Conservation (phyloP, 2,888 invertebrate genomes). For the Phania funesta region DNA sequence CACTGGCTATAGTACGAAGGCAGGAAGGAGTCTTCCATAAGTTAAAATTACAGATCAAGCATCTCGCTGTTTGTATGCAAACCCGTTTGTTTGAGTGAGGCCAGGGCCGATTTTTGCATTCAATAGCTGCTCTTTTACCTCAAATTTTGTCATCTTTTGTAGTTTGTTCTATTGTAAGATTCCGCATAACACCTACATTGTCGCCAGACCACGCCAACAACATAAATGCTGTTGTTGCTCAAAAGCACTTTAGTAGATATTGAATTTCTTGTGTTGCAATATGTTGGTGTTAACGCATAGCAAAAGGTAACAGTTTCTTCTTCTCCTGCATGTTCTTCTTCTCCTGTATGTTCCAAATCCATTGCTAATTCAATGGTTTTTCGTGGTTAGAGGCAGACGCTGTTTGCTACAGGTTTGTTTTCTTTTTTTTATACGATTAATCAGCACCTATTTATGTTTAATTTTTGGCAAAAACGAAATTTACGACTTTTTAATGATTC, state of each 20-base stretch:
- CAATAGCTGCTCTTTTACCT: slow-evolving; percentile 34
- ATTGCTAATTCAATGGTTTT: slow-evolving; percentile 38
- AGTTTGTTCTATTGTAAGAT: slow-evolving; percentile 46
- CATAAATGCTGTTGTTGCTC: slow-evolving; percentile 10
- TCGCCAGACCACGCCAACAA: slow-evolving; percentile 57
- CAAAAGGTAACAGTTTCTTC: slow-evolving; percentile 11
- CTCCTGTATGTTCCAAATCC: slow-evolving; percentile 34
- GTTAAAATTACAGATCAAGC: slow-evolving; percentile 39
- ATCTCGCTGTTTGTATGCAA: not conserved
- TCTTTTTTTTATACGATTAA: slow-evolving; percentile 74
- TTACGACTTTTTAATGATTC: slow-evolving; percentile 66
- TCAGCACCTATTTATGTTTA: slow-evolving; percentile 79
- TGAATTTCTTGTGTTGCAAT: slow-evolving; percentile 60
- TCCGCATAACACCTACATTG: slow-evolving; percentile 61
- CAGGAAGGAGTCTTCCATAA: slow-evolving; percentile 5
- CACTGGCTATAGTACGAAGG: not conserved
- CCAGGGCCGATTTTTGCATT: slow-evolving; percentile 25
- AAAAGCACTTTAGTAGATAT: slow-evolving; percentile 60
- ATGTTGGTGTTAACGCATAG: not conserved
- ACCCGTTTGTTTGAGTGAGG: slow-evolving; percentile 11
- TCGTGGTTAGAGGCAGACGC: not conserved
- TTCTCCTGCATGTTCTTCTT: not conserved
- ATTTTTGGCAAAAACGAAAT: slow-evolving; percentile 58
- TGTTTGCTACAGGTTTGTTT: slow-evolving; percentile 25
- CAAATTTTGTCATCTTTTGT: slow-evolving; percentile 49